These are phyloP conservation scores for Ceyx margarethae DNA, from an alignment of 2,113 vertebrate genomes.

Conservation along the genomic window DNA sequence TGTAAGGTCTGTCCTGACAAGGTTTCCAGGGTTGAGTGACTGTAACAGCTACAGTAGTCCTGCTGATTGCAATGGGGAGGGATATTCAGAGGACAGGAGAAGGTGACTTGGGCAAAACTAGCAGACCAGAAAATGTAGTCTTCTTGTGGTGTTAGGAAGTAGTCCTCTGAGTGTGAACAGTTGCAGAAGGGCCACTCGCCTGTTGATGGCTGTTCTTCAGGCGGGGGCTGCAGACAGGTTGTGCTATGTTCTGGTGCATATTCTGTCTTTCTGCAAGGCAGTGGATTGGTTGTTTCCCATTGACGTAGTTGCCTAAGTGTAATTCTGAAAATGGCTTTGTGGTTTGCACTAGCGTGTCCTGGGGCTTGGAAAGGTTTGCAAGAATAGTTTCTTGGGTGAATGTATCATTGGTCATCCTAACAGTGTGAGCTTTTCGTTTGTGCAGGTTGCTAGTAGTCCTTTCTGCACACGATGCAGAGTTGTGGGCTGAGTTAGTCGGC, in stretches of 20 bases:
- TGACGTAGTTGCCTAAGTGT: not conserved
- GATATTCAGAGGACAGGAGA: not conserved
- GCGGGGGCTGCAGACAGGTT: not conserved
- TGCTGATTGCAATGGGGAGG: not conserved
- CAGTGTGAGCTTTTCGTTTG: not conserved
- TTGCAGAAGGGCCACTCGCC: not conserved
- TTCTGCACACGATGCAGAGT: not conserved
- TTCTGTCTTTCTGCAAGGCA: not conserved
- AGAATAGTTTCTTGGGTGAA: not conserved
- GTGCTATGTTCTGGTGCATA: not conserved
- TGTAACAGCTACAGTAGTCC: not conserved
- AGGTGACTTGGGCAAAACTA: not conserved
- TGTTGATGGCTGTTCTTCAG: not conserved
- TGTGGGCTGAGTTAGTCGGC: not conserved
- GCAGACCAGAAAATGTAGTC: not conserved
- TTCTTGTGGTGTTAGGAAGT: not conserved
- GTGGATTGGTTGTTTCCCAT: not conserved
- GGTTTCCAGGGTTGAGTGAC: rapidly evolving
- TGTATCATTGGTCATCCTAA: not conserved
- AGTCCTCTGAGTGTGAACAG: not conserved
- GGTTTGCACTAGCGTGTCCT: not conserved
- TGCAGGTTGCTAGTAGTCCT: not conserved
- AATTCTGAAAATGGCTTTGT: not conserved
- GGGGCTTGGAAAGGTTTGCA: not conserved
- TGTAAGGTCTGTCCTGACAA: not conserved